phyloP scores from a whole-genome alignment of 2,113 vertebrate genomes.

The Oryzias curvinotus region DNA sequence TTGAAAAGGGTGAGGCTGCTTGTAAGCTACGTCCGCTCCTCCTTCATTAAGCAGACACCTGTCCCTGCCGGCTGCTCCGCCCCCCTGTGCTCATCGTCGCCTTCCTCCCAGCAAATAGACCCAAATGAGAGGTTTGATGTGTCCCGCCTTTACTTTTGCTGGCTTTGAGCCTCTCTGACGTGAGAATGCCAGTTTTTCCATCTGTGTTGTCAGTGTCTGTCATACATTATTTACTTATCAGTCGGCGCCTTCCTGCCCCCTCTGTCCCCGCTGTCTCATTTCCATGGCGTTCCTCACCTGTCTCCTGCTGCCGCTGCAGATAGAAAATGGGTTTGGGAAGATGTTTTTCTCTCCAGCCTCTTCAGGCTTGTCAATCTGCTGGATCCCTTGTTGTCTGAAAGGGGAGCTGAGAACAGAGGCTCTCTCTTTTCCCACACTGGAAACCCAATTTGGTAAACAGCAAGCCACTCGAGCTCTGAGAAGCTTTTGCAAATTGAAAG shows the following conservation, averaged over 20 bases:
- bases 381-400: conserved; percentile 69
- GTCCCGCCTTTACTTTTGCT: conserved; percentile 40
- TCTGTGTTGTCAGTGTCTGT: conserved; percentile 57
- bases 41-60: conserved; percentile 68
- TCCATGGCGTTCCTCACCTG: conserved; percentile 50
- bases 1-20: conserved; percentile 43
- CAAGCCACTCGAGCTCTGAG: conserved; percentile 56
- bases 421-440: conserved; percentile 33
- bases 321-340: conserved; percentile 67
- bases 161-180: conserved; percentile 46
- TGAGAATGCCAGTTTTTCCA: conserved; percentile 54
- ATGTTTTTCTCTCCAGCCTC: conserved; percentile 46
- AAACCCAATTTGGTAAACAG: conserved; percentile 68
- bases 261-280: conserved; percentile 56
- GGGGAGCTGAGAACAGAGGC: conserved; percentile 52
- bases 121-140: conserved; percentile 30
- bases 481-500: conserved; percentile 59
- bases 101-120: conserved; percentile 41
- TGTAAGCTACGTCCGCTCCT: conserved; percentile 21
- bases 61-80: conserved; percentile 48
- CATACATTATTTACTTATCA: conserved; percentile 63
- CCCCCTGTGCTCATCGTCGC: conserved; percentile 10
- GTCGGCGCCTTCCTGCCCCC: conserved; percentile 41
- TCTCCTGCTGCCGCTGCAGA: conserved; percentile 43
- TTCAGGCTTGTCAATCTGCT: conserved; percentile 63